Evolutionary conservation across 2,888 invertebrate species (phyloP).

Genomic region (Catonia carolina): DNA sequence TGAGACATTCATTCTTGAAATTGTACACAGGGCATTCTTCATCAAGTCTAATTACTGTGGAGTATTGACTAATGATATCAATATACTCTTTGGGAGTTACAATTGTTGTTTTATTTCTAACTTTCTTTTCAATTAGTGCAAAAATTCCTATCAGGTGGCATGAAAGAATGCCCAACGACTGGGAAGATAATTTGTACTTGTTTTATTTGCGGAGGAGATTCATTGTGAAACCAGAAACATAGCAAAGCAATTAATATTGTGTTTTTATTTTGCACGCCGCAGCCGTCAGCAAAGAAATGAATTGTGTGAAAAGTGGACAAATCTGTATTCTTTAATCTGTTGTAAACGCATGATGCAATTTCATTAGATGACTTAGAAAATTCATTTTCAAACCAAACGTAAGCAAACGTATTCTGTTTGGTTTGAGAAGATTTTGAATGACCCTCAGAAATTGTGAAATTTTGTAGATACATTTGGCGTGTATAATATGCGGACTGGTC

Average conservation of each 20-base stretch:
- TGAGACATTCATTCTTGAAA: too few relatives aligned
- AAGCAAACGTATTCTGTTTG: slow-evolving; percentile 1
- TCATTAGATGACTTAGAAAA: background rate
- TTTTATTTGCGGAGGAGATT: slow-evolving; percentile 27
- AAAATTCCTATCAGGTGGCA: slow-evolving; percentile 36
- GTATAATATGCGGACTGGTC: slow-evolving; percentile 2
- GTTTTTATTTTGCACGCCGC: background rate
- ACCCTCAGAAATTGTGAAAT: slow-evolving; percentile 1
- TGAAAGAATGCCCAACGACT: slow-evolving; percentile 36
- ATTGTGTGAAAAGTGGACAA: slow-evolving; percentile 3
- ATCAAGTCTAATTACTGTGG: slow-evolving; percentile 23
- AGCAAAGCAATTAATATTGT: slow-evolving; percentile 35
- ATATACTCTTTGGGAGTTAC: slow-evolving; percentile 29
- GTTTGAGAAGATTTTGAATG: background rate
- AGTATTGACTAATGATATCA: slow-evolving; percentile 26
- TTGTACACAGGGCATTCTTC: background rate
- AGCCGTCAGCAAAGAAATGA: background rate
- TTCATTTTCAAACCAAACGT: slow-evolving; percentile 6
- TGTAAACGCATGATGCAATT: background rate
- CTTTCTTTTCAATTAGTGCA: slow-evolving; percentile 34
- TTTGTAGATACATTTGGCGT: background rate
- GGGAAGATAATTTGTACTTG: slow-evolving; percentile 33
- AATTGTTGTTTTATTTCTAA: slow-evolving; percentile 29
- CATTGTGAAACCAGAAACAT: slow-evolving; percentile 31
- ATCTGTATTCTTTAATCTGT: slow-evolving; percentile 5